A percentile compares a stretch with the other conserved stretches of the same genome.
Conservation (phyloP, 2,888 invertebrate species). For the Mechanitis messenoides region DNA sequence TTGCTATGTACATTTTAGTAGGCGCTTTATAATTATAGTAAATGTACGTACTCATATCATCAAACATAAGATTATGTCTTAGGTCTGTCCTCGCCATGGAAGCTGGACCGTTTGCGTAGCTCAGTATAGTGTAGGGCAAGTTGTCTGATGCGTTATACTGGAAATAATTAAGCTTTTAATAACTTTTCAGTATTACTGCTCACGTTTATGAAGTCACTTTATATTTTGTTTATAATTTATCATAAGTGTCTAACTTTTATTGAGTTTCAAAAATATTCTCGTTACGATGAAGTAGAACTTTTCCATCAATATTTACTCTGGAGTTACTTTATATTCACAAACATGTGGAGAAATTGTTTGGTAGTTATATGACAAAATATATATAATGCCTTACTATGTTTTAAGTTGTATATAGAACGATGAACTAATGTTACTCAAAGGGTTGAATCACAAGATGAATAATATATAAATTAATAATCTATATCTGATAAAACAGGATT, state of each 20-base stretch:
- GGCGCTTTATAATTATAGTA: no score
- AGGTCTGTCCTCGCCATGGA: constrained; percentile 48
- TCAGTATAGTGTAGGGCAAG: constrained; percentile 80
- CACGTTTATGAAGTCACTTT: constrained; percentile 2
- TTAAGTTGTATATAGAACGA: no score
- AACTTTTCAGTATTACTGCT: not conserved
- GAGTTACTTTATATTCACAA: no score
- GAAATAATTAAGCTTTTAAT: constrained; percentile 17
- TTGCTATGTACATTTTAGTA: not conserved
- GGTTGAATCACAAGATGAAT: no score
- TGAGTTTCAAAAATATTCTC: not conserved
- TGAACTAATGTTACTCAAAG: no score
- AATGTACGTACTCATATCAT: constrained; percentile 52
- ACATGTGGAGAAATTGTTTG: no score
- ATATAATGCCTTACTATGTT: no score
- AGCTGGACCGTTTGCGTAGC: constrained; percentile 86
- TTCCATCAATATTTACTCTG: no score
- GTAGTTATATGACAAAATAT: no score
- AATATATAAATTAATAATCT: no score
- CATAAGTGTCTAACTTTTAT: not conserved
- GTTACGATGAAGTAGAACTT: no score
- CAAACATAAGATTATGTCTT: constrained; percentile 48
- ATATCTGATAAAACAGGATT: no score
- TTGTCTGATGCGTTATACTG: constrained; percentile 70
- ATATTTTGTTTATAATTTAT: constrained; percentile 1